A percentile compares a stretch with the other conserved stretches of the same genome.
phyloP scores from a whole-genome alignment of 2,797 vertebrate species.

The Gobionotothen gibberifrons region DNA sequence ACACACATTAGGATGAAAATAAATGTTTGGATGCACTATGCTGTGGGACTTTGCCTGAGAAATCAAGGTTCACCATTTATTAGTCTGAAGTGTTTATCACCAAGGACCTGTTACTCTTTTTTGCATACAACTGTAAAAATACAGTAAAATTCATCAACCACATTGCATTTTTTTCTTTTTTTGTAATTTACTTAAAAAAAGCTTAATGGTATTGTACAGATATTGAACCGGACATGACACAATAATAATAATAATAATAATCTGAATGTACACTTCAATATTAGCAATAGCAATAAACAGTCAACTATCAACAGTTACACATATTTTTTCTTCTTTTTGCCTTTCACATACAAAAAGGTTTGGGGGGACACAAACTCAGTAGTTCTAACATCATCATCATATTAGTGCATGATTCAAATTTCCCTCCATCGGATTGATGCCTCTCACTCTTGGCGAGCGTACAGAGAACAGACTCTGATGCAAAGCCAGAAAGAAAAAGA shows the following conservation, averaged over 20 bases:
- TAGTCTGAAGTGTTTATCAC: constrained; percentile 75
- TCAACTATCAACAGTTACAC: constrained; percentile 85
- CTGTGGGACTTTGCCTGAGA: constrained; percentile 81
- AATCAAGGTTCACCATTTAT: constrained; percentile 78
- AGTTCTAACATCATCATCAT: constrained; percentile 69
- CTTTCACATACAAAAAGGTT: constrained; percentile 83
- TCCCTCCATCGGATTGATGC: constrained; percentile 37
- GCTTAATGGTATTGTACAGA: constrained; percentile 84
- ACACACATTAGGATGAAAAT: constrained; percentile 69
- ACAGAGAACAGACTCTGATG: constrained; percentile 72
- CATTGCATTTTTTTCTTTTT: constrained; percentile 78
- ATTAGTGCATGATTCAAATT: constrained; percentile 77
- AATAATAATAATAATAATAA: constrained; percentile 71
- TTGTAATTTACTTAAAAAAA: constrained; percentile 84
- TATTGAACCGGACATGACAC: constrained; percentile 85
- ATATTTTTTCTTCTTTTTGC: constrained; percentile 78
- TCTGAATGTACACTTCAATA: constrained; percentile 86
- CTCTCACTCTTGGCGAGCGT: constrained; percentile 60
- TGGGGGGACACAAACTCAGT: constrained; percentile 76
- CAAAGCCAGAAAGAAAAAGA: constrained; percentile 65
- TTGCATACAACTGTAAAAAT: constrained; percentile 90
- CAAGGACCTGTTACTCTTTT: constrained; percentile 78
- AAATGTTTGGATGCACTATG: constrained; percentile 75
- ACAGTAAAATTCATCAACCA: constrained; percentile 87
- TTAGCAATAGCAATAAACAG: constrained; percentile 83